These are phyloP conservation scores for Trachelus iudaicus DNA, from an alignment of 2,888 invertebrate species.

Conservation along the genomic window DNA sequence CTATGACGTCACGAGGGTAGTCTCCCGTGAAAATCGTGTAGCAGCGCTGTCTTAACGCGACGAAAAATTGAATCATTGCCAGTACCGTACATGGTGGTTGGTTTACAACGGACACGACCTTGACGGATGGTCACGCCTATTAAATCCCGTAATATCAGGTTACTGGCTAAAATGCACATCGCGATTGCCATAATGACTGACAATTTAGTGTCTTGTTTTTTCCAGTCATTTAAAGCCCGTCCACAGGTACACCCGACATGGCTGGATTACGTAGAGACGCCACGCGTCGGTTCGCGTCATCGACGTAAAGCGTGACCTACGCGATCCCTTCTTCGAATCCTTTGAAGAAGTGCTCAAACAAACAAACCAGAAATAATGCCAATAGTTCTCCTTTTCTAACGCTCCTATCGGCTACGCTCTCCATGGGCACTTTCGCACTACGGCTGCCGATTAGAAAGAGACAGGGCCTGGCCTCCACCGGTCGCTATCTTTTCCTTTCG, in stretches of 20 bases:
- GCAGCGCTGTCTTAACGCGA: not conserved
- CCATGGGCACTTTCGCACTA: too few relatives aligned
- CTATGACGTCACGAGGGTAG: not conserved
- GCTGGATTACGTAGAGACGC: not conserved
- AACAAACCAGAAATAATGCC: too few relatives aligned
- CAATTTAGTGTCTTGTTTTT: conserved; percentile 17
- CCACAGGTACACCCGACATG: not conserved
- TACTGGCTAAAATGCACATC: conserved; percentile 7
- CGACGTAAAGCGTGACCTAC: too few relatives aligned
- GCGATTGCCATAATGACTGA: conserved; percentile 18
- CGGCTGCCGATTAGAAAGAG: too few relatives aligned
- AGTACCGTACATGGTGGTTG: not conserved
- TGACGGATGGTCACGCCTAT: conserved; percentile 18
- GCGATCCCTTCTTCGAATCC: too few relatives aligned
- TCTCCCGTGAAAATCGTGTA: not conserved
- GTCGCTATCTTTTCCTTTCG: too few relatives aligned
- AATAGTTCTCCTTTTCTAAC: too few relatives aligned
- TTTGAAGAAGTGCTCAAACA: too few relatives aligned
- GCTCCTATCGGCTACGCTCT: too few relatives aligned
- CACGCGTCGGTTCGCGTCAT: not conserved
- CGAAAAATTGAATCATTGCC: not conserved
- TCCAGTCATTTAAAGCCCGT: not conserved
- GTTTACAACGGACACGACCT: not conserved
- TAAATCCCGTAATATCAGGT: conserved; percentile 9
- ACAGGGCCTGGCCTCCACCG: too few relatives aligned